These are phyloP conservation scores for Eolophus roseicapilla DNA, from an alignment of 2,113 vertebrate species.

Conservation along the genomic window DNA sequence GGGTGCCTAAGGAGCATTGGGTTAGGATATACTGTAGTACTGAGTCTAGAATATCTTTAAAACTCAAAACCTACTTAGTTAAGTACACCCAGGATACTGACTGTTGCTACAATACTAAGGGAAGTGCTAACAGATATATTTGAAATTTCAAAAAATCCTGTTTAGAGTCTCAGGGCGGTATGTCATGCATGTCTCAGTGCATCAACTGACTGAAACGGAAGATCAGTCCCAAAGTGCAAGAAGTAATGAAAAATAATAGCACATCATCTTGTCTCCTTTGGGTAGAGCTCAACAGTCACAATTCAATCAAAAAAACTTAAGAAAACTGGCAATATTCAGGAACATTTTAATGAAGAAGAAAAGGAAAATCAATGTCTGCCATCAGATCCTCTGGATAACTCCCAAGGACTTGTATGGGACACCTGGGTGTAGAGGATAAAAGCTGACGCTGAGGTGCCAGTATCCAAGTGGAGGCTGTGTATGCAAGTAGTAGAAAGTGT, in stretches of 20 bases:
- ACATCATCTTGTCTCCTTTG: not conserved
- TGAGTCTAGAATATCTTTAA: not conserved
- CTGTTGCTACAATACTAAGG: not conserved
- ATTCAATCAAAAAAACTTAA: not conserved
- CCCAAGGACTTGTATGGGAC: not conserved
- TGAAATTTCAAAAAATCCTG: not conserved
- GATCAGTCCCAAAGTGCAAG: not conserved
- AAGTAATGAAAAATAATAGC: not conserved
- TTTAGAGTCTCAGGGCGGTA: not conserved
- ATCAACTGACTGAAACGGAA: not conserved
- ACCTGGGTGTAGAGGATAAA: not conserved
- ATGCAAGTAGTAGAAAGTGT: not conserved
- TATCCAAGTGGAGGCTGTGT: not conserved
- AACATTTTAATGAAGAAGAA: not conserved
- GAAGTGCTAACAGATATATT: not conserved
- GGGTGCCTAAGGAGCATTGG: not conserved
- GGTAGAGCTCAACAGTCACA: not conserved
- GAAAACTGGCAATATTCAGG: not conserved
- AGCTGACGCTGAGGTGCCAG: not conserved
- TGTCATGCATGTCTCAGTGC: not conserved
- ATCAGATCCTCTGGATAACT: not conserved
- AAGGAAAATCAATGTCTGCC: not conserved
- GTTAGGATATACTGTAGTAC: not conserved
- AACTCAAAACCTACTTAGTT: not conserved
- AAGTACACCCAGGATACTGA: not conserved